Evolutionary conservation across 2,888 invertebrate species (phyloP), one percentile per base, ranked within the genome.

Genomic region (Xestobium rufovillosum): DNA sequence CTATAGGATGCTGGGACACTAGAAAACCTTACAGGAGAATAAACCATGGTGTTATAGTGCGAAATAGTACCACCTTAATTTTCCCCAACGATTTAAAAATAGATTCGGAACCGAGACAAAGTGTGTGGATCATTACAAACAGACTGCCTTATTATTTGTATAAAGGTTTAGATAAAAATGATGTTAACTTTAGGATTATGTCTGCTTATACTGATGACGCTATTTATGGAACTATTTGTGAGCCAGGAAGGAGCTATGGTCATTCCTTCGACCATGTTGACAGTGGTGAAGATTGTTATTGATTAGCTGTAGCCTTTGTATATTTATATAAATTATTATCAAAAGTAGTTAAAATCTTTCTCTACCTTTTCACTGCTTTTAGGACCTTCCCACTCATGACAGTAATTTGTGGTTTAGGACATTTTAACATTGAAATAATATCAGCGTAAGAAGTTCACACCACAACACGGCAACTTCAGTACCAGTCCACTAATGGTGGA

Each of bases 1-100:
- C 79, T 10, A 65, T 89, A 1, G 84, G 80, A 27, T 88, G 88
- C 53, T 88, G 88, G 88, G 80, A 88, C 51, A 78, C 78, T 0
- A 69, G 69, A 1, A 83, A 83, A 49, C 74, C 79, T 0, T 85
- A 85, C 53, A 69, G 66, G 26, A 71, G 73, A 16, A 65, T 66
- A 4, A 80, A 78, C 48, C 63, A 77, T 12, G 81, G 76, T 0
- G 62, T 80, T 2, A 70, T 83, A 1, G 81, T 79, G 0, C 61
- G 66, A 23, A 76, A 78, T 60, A 62, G 70, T 2, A 71, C 73
- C 6, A 76, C 80, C 0, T 65, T 88, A 42, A 68, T 84, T 10
- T 88, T 87, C 56, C 87, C 88, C 0, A 88, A 88, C 52, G 88
- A 88, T 55, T 61, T 88, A 27, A 82, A 82, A 42, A 69, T 87